Base-by-base conservation (phyloP, 2,797 vertebrate genomes). In the Thalassophryne amazonica region DNA sequence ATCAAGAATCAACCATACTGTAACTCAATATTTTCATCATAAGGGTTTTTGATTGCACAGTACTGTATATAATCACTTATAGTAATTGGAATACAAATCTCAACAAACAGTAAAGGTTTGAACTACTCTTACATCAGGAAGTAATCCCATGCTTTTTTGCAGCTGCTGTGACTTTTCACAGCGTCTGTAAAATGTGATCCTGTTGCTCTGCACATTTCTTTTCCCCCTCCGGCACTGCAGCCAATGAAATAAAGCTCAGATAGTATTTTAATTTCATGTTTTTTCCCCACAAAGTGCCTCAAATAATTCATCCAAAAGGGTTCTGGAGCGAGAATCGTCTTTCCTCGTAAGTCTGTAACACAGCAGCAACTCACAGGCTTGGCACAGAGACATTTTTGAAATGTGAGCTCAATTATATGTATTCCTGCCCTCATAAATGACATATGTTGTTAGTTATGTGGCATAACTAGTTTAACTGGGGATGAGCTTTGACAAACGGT, bases 351-450 rank as follows among this genome's bases (percentile, higher is more conserved):
- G 61, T 55, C 43, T 10, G 55, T 64, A 40, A 73, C 65, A 15
- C 51, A 66, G 66, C 64, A 13, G 48, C 15, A 47, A 48, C 58
- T 67, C 3, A 28, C 38, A 65, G 55, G 60, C 64, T 73, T 77
- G 65, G 66, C 69, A 69, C 42, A 16, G 52, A 74, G 19, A 68
- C 47, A 52, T 59, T 72, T n/a, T 34, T 65, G 66, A 76, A 79
- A 76, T 63, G 38, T 65, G 69, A 80, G 50, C 62, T 61, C 69
- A 63, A 61, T 80, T 69, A 56, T 37, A 69, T 43, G 58, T 60
- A 54, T 60, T 42, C 50, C 60, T 68, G 49, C 47, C 57, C 48
- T 59, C 56, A 77, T 72, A 69, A 82, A 82, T 80, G 65, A 50
- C 79, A 81, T 47, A 53, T 74, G 71, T 50, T 70, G 48, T 74